These are phyloP conservation scores for Tenthredo amoena DNA, from an alignment of 2,888 invertebrate genomes.

Conservation along the genomic window DNA sequence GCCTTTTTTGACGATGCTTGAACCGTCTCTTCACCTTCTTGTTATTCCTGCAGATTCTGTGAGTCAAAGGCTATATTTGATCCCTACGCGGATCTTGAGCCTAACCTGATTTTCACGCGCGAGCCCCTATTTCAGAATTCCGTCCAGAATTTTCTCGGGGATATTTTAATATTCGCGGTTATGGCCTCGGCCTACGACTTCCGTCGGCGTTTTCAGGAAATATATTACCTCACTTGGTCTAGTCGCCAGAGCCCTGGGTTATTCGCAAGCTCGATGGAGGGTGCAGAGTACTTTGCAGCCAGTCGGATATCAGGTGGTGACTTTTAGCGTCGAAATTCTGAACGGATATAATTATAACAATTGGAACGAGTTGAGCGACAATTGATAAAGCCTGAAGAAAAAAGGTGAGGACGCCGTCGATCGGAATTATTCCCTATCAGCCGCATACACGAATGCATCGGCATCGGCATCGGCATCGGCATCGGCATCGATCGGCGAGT, in stretches of 20 bases:
- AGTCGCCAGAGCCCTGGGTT: neutral
- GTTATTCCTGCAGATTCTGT: neutral
- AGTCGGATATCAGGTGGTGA: neutral
- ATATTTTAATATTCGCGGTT: constrained; percentile 15
- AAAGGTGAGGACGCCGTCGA: neutral
- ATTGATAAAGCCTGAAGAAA: neutral
- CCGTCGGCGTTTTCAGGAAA: neutral
- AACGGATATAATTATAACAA: neutral
- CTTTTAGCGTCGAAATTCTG: neutral
- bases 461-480: neutral
- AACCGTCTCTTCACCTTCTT: neutral
- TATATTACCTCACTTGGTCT: neutral
- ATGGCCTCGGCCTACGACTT: neutral
- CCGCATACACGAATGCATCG: neutral
- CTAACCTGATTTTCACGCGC: neutral
- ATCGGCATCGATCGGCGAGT: neutral
- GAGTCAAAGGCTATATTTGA: neutral
- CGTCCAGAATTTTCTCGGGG: neutral
- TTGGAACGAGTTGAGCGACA: neutral
- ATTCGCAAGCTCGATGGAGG: neutral
- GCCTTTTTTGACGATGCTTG: neutral
- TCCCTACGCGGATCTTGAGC: neutral
- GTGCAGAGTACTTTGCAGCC: neutral
- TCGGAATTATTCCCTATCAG: neutral
- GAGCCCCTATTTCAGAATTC: neutral